Percentiles rank a stretch among this genome's conserved stretches.
Conservation (phyloP, 2,888 invertebrate species). For the Drosophila birchii region DNA sequence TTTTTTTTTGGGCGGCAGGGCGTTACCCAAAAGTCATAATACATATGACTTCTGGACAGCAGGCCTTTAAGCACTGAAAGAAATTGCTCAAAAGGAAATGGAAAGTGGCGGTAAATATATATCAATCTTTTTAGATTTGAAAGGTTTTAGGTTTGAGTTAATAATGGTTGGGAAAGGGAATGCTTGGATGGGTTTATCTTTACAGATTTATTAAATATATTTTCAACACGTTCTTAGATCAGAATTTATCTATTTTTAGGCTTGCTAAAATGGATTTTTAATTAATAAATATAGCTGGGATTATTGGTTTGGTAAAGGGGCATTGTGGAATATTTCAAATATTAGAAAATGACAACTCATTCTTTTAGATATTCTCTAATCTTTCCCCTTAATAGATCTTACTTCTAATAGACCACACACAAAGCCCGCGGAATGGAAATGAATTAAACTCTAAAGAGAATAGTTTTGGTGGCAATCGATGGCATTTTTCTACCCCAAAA, state of each 20-base stretch:
- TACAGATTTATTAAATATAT: background rate
- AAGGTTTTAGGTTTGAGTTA: background rate
- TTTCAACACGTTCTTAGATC: no score
- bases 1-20: slow-evolving; percentile 23
- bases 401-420: slow-evolving; percentile 13
- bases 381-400: no score
- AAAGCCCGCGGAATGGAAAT: slow-evolving; percentile 24
- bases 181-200: background rate
- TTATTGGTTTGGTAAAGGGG: background rate
- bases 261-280: background rate
- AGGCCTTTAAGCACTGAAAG: slow-evolving; percentile 31
- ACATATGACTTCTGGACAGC: slow-evolving; percentile 30
- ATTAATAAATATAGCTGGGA: background rate
- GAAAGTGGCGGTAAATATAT: slow-evolving; percentile 10
- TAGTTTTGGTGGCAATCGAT: slow-evolving; percentile 15
- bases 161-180: background rate
- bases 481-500: slow-evolving; percentile 18
- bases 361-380: background rate
- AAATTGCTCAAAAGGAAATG: slow-evolving; percentile 18
- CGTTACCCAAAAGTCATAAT: slow-evolving; percentile 22
- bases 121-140: background rate
- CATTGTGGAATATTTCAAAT: background rate
- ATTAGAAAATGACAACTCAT: background rate
- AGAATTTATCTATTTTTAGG: background rate
- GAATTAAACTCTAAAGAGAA: slow-evolving; percentile 8